Evolutionary conservation across 2,888 invertebrate genomes (phyloP).

Genomic region (Drosophila niveifrons): DNA sequence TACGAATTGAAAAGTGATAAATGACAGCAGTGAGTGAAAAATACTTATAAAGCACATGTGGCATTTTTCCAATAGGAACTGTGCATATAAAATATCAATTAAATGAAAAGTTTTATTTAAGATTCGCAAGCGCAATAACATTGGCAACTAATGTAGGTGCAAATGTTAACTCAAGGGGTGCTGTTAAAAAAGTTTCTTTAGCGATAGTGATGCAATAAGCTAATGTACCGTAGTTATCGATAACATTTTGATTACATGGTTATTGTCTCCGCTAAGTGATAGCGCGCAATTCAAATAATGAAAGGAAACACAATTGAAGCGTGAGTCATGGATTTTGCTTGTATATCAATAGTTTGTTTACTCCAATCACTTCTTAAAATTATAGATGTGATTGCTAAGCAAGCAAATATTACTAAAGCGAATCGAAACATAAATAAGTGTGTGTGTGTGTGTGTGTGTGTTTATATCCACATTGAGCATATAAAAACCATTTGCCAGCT

Average conservation of each 20-base stretch:
- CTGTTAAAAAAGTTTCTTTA: slow-evolving; percentile 3
- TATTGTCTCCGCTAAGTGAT: slow-evolving; percentile 30
- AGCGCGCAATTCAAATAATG: slow-evolving; percentile 22
- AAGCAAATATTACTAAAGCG: not conserved
- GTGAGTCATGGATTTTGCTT: not conserved
- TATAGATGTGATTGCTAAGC: not conserved
- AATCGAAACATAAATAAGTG: not conserved
- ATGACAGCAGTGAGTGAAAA: too few species aligned
- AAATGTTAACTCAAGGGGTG: not conserved
- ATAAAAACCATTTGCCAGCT: slow-evolving; percentile 4
- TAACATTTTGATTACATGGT: slow-evolving; percentile 7
- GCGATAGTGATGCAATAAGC: slow-evolving; percentile 20
- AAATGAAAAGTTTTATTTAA: too few species aligned
- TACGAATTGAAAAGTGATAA: too few species aligned
- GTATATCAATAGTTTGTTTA: not conserved
- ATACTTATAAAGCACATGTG: too few species aligned
- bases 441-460: not conserved
- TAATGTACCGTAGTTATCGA: slow-evolving; percentile 5
- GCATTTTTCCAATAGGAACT: too few species aligned
- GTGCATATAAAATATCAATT: too few species aligned
- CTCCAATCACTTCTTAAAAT: not conserved
- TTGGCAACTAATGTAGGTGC: not conserved
- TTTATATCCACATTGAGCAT: slow-evolving; percentile 16
- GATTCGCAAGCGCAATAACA: too few species aligned
- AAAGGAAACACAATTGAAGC: not conserved